These are phyloP conservation scores for Listrodromus nycthemerus DNA, from an alignment of 2,888 invertebrate species.

Conservation along the genomic window DNA sequence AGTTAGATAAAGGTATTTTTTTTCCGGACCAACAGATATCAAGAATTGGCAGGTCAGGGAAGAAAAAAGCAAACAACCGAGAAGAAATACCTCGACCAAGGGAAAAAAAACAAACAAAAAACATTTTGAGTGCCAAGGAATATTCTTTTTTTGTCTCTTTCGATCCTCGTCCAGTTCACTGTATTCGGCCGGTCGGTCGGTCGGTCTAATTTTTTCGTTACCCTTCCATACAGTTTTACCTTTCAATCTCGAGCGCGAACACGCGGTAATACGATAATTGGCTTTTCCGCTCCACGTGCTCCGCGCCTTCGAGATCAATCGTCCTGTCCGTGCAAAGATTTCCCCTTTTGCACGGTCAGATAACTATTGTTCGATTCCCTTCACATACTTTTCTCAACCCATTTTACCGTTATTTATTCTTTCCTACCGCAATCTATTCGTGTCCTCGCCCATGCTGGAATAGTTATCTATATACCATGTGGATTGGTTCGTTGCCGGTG, in stretches of 20 bases:
- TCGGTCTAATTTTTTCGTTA: not conserved
- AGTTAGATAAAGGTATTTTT: conserved; percentile 24
- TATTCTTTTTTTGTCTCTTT: not conserved
- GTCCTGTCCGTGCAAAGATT: conserved; percentile 43
- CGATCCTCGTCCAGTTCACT: not conserved
- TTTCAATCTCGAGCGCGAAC: conserved; percentile 54
- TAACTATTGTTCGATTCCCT: conserved; percentile 53
- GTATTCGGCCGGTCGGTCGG: not conserved
- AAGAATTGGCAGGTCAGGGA: not conserved
- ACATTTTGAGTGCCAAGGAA: not conserved
- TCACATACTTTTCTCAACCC: not conserved
- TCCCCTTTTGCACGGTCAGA: conserved; percentile 34
- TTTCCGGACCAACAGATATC: not conserved
- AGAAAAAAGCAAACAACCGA: not conserved
- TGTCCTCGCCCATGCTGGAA: conserved; percentile 2
- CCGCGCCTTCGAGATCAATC: conserved; percentile 46
- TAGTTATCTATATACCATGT: not conserved
- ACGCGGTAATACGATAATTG: conserved; percentile 67
- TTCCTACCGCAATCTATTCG: not conserved
- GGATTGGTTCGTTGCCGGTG: not conserved
- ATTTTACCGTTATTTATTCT: not conserved
- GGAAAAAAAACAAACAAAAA: not conserved
- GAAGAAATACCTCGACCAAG: not conserved
- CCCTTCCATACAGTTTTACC: conserved; percentile 3
- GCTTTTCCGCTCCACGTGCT: conserved; percentile 52